phyloP scores from a whole-genome alignment of 2,113 vertebrate species.

The Microcebus lehilahytsara region DNA sequence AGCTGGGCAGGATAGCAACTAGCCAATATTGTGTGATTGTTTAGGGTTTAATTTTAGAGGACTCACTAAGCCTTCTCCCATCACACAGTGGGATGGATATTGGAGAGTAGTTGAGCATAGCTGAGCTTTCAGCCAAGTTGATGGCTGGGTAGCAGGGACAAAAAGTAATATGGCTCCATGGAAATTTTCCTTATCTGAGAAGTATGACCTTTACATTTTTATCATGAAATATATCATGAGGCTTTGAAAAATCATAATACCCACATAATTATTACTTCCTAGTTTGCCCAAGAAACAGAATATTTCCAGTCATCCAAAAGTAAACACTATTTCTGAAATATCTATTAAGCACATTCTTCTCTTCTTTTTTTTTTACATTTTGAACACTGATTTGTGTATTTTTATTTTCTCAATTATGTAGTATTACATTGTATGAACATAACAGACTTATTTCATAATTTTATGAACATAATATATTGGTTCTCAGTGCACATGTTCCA shows the following conservation, averaged over 20 bases:
- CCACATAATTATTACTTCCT: neutral
- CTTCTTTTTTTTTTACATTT: neutral
- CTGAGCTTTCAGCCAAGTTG: neutral
- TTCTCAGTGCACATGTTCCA: neutral
- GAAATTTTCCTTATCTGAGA: neutral
- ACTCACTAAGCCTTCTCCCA: neutral
- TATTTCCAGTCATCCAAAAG: neutral
- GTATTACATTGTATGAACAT: neutral
- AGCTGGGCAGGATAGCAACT: neutral
- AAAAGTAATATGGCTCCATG: neutral
- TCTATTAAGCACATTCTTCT: neutral
- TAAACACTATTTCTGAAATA: neutral
- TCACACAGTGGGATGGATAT: neutral
- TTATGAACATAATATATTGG: neutral
- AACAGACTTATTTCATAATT: neutral
- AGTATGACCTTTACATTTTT: neutral
- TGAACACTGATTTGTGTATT: neutral
- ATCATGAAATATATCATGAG: neutral
- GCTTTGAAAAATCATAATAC: neutral
- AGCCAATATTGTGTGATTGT: neutral
- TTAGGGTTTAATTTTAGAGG: neutral
- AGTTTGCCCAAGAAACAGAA: neutral
- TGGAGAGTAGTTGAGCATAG: too few relatives aligned
- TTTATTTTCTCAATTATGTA: neutral
- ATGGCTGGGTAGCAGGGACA: neutral